These are phyloP conservation scores for Vannuccia rotundouncinata DNA, from an alignment of 2,888 invertebrate genomes.

Conservation along the genomic window DNA sequence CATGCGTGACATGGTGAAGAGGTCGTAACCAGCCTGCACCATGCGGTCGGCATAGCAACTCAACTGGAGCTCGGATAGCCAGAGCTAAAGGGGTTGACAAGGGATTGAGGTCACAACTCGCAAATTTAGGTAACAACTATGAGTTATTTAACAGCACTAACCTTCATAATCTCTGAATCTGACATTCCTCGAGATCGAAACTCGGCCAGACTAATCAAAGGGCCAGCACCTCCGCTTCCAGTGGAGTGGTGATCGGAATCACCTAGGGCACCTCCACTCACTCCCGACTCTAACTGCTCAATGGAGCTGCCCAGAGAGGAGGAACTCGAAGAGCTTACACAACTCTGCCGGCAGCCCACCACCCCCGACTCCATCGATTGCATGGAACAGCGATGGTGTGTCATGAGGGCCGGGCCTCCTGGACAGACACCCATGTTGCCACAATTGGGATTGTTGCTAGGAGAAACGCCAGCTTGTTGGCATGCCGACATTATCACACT, in stretches of 20 bases:
- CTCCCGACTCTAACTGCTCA: not conserved
- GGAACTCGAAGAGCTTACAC: slow-evolving; percentile 56
- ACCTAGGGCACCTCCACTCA: no score
- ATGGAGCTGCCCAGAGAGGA: slow-evolving; percentile 56
- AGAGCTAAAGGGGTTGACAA: no score
- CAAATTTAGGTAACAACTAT: no score
- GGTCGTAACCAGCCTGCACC: slow-evolving; percentile 79
- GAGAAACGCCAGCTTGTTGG: no score
- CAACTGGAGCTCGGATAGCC: not conserved
- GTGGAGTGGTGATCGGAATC: not conserved
- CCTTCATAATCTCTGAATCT: not conserved
- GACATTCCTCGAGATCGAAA: not conserved
- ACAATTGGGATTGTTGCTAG: no score
- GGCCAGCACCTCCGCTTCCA: not conserved
- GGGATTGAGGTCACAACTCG: no score
- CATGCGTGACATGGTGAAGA: slow-evolving; percentile 95
- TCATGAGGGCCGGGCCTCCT: not conserved
- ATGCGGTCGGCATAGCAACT: slow-evolving; percentile 4
- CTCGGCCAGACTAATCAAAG: not conserved
- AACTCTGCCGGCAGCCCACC: slow-evolving; percentile 53
- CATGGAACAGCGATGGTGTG: not conserved
- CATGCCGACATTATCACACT: no score
- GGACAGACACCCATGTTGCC: no score
- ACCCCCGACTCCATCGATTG: slow-evolving; percentile 39
- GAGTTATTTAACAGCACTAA: no score